Percentiles rank a stretch among this genome's conserved stretches.
These are phyloP conservation scores for Macquaria australasica DNA, from an alignment of 2,113 vertebrate species.

Conservation along the genomic window DNA sequence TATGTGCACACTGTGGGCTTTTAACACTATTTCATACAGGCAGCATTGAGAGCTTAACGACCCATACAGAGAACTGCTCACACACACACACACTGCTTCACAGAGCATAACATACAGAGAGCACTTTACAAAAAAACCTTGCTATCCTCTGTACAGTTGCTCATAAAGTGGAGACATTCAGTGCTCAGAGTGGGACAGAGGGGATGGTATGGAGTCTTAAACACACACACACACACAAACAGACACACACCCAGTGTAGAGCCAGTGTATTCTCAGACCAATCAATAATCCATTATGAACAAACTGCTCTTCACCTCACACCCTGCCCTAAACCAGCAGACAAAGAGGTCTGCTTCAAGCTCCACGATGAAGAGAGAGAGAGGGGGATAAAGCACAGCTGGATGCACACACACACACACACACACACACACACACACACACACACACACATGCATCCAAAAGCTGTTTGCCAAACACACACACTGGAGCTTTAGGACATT, in stretches of 20 bases:
- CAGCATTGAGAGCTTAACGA: conserved; percentile 72
- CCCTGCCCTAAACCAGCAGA: conserved; percentile 83
- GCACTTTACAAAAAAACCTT: conserved; percentile 66
- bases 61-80: conserved; percentile 59
- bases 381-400: conserved; percentile 60
- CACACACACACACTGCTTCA: conserved; percentile 48
- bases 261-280: conserved; percentile 87
- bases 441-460: conserved; percentile 37
- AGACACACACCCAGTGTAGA: conserved; percentile 80
- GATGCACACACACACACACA: conserved; percentile 45
- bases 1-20: conserved; percentile 74
- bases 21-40: conserved; percentile 78
- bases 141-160: conserved; percentile 65
- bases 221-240: conserved; percentile 74
- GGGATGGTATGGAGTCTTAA: conserved; percentile 64
- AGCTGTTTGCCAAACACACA: conserved; percentile 40
- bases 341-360: conserved; percentile 83
- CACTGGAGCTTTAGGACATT: conserved; percentile 17
- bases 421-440: conserved; percentile 30
- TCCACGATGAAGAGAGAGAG: conserved; percentile 64
- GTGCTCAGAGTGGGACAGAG: conserved; percentile 62
- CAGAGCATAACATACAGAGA: conserved; percentile 63
- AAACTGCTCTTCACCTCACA: conserved; percentile 87
- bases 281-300: conserved; percentile 97
- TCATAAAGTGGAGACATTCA: conserved; percentile 78